Conservation (phyloP, 2,113 vertebrate species). For the Orycteropus afer region DNA sequence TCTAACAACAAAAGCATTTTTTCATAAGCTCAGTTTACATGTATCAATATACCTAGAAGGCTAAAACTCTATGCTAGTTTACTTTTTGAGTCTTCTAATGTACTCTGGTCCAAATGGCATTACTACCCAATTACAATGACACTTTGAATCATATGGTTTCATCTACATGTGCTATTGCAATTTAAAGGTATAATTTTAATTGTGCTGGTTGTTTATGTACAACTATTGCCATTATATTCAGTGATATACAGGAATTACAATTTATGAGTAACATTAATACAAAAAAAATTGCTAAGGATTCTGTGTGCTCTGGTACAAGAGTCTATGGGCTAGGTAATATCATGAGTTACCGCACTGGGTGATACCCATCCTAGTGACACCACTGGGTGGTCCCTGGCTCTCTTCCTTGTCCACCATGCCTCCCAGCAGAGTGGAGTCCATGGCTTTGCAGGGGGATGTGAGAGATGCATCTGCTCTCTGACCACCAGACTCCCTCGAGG, state of each 20-base stretch:
- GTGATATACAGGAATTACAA: not conserved
- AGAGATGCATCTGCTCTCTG: not conserved
- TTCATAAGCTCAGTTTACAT: too few relatives aligned
- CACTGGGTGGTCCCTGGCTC: not conserved
- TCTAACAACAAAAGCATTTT: too few relatives aligned
- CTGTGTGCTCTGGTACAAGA: not conserved
- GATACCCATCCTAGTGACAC: not conserved
- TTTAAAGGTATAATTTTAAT: too few relatives aligned
- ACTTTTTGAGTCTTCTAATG: too few relatives aligned
- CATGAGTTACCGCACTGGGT: not conserved
- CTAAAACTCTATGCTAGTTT: too few relatives aligned
- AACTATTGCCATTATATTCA: not conserved
- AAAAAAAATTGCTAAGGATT: not conserved
- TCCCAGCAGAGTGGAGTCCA: not conserved
- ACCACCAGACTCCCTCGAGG: not conserved
- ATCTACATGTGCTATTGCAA: too few relatives aligned
- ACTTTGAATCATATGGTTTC: too few relatives aligned
- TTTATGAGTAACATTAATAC: not conserved
- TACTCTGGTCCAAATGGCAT: too few relatives aligned
- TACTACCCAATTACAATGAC: too few relatives aligned
- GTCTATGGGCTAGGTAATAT: not conserved
- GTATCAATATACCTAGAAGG: too few relatives aligned
- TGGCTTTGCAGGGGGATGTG: rapidly evolving
- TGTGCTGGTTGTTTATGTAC: too few relatives aligned
- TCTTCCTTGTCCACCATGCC: rapidly evolving